These are phyloP conservation scores for Phrynosoma platyrhinos DNA, from an alignment of 2,113 vertebrate genomes.

Conservation along the genomic window DNA sequence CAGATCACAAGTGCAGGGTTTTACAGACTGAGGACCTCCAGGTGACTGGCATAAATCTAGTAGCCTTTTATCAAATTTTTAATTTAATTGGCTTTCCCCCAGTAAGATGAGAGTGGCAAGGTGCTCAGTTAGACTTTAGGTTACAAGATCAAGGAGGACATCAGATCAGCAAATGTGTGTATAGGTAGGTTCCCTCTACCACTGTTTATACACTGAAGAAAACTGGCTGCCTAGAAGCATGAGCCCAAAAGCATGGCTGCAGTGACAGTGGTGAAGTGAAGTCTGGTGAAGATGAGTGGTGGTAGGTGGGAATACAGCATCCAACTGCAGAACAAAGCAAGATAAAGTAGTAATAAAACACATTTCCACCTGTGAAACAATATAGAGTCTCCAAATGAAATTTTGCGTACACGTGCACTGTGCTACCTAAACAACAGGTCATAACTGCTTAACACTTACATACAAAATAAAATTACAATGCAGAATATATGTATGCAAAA, in stretches of 20 bases:
- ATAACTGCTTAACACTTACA: no score
- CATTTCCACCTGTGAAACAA: no score
- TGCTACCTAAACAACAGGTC: not conserved
- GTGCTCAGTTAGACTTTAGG: not conserved
- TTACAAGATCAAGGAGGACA: not conserved
- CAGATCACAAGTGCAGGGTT: not conserved
- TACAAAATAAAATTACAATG: no score
- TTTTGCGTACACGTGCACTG: not conserved
- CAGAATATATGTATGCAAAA: no score
- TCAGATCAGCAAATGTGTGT: not conserved
- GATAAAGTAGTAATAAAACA: not conserved
- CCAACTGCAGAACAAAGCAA: no score
- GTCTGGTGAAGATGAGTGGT: no score
- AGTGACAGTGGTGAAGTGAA: no score
- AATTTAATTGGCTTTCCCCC: not conserved
- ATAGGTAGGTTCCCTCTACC: not conserved
- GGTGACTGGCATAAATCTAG: not conserved
- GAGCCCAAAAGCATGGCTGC: no score
- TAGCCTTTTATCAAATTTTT: not conserved
- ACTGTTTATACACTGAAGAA: not conserved
- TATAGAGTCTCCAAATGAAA: no score
- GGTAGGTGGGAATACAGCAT: no score
- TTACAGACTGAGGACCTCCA: not conserved
- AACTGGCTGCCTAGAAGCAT: no score
- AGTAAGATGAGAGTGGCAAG: not conserved